These are phyloP conservation scores for Lineus longissimus DNA, from an alignment of 1,140 invertebrate species.

Conservation along the genomic window DNA sequence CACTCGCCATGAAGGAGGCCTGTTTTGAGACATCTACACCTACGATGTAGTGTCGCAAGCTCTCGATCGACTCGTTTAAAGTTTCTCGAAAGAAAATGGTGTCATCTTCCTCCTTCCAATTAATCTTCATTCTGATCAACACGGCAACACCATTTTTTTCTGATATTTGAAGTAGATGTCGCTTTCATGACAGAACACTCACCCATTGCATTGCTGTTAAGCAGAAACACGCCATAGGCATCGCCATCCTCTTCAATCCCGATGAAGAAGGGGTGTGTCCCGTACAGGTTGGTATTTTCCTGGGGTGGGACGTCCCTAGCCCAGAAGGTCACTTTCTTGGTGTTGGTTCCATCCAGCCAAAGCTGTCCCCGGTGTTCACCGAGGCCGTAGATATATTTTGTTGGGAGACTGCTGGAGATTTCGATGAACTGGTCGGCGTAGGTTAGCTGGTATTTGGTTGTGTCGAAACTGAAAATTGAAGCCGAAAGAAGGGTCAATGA, in stretches of 20 bases:
- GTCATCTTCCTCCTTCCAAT: too few relatives aligned
- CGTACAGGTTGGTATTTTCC: constrained; percentile 65
- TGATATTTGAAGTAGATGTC: too few relatives aligned
- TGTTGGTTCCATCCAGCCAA: constrained; percentile 23
- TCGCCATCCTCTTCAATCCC: constrained; percentile 52
- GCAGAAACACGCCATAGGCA: constrained; percentile 28
- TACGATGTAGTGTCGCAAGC: too few relatives aligned
- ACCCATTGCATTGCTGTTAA: constrained; percentile 27
- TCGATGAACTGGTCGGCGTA: constrained; percentile 19
- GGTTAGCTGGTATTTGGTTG: not conserved
- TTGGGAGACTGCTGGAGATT: constrained; percentile 6
- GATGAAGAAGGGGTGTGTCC: constrained; percentile 76
- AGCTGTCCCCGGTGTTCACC: constrained; percentile 13
- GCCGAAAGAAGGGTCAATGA: not conserved
- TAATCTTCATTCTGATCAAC: too few relatives aligned
- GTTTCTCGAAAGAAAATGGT: too few relatives aligned
- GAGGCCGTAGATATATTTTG: constrained; percentile 17
- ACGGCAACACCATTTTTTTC: too few relatives aligned
- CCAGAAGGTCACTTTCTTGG: constrained; percentile 8
- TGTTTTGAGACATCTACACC: constrained; percentile 9
- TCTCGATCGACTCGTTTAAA: too few relatives aligned
- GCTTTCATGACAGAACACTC: too few relatives aligned
- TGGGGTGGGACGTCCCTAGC: constrained; percentile 12
- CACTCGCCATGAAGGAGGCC: too few relatives aligned
- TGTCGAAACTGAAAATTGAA: not conserved